phyloP scores from a whole-genome alignment of 2,797 vertebrate species.

The Alca torda region DNA sequence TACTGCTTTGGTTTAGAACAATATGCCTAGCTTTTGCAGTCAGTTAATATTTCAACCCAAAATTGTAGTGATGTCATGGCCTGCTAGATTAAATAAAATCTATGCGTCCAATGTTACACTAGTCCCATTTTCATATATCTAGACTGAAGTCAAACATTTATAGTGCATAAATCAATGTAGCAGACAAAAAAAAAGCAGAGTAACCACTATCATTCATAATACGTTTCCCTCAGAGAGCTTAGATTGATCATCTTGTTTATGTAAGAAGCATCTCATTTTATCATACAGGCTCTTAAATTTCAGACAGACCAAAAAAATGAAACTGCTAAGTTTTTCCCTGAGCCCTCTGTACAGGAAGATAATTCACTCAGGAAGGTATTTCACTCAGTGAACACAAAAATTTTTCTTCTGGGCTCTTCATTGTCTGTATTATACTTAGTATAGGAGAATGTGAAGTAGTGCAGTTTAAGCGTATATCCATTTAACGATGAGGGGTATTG shows the following conservation, averaged over 20 bases:
- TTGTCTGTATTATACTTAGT: background rate
- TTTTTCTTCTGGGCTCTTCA: background rate
- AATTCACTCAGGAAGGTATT: background rate
- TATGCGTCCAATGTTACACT: background rate
- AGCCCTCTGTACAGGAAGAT: background rate
- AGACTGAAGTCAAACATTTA: background rate
- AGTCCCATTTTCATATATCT: background rate
- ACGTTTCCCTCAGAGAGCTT: background rate
- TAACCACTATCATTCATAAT: background rate
- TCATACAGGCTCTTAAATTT: background rate
- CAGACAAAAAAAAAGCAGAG: background rate
- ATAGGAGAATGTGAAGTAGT: background rate
- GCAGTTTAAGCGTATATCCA: background rate
- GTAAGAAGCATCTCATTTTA: background rate
- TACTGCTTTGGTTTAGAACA: background rate
- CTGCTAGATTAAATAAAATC: background rate
- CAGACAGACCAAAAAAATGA: background rate
- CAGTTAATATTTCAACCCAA: background rate
- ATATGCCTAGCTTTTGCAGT: background rate
- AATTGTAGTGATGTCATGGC: background rate
- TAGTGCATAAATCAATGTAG: background rate
- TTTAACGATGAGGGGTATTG: background rate
- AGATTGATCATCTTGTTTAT: constrained; percentile 30
- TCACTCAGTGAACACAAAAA: background rate
- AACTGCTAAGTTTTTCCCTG: background rate